phyloP scores from a whole-genome alignment of 2,888 invertebrate species.

The Habroteleia sp. region DNA sequence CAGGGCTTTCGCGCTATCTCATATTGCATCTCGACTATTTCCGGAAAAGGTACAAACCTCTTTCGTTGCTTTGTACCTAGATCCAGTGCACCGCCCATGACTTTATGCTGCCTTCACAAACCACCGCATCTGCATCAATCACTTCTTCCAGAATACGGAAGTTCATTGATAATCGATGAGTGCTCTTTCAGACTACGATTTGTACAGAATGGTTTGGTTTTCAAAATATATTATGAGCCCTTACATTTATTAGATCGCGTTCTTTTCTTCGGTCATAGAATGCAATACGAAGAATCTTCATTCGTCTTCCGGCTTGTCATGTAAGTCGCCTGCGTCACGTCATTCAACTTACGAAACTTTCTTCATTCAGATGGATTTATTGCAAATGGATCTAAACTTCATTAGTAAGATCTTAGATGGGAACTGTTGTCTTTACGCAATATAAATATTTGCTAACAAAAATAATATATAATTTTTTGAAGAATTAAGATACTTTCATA shows the following conservation, averaged over 20 bases:
- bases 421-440: no score
- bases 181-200: slow-evolving; percentile 27
- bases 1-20: slow-evolving; percentile 46
- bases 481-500: no score
- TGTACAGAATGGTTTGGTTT: slow-evolving; percentile 28
- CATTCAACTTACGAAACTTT: slow-evolving; percentile 60
- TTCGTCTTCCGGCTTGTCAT: slow-evolving; percentile 57
- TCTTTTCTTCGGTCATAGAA: slow-evolving; percentile 32
- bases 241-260: slow-evolving; percentile 37
- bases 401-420: no score
- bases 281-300: slow-evolving; percentile 57
- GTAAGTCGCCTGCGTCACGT: slow-evolving; percentile 63
- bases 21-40: slow-evolving; percentile 54
- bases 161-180: slow-evolving; percentile 54
- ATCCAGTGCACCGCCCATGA: slow-evolving; percentile 53
- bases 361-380: slow-evolving; percentile 57
- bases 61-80: slow-evolving; percentile 24
- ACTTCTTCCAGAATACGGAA: slow-evolving; percentile 49
- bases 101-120: slow-evolving; percentile 28
- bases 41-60: slow-evolving; percentile 50
- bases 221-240: slow-evolving; percentile 35
- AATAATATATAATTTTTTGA: no score
- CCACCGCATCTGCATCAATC: slow-evolving; percentile 56
- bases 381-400: no score
- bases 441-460: no score